Evolutionary conservation across 2,797 vertebrate genomes (phyloP).

Genomic region (Spinibarbus caldwelli): DNA sequence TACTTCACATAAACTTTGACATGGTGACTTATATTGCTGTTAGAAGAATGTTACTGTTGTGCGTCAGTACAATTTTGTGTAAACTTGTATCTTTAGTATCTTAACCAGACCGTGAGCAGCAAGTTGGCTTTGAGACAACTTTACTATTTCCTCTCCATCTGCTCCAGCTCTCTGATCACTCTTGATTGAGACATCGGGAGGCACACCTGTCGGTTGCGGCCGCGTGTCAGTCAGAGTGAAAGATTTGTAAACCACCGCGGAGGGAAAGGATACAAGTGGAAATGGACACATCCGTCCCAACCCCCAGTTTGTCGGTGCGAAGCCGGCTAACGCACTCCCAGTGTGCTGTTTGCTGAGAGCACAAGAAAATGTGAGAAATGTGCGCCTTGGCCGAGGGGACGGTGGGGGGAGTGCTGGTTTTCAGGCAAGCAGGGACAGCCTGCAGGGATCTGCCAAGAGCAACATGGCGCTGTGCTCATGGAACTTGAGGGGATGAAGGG

Average conservation of each 20-base stretch:
- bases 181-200: constrained; percentile 62
- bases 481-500: constrained; percentile 54
- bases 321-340: constrained; percentile 44
- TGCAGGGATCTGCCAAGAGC: constrained; percentile 82
- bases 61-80: constrained; percentile 23
- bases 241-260: constrained; percentile 66
- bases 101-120: constrained; percentile 33
- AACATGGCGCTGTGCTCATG: constrained; percentile 77
- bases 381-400: constrained; percentile 75
- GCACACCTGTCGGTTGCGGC: constrained; percentile 57
- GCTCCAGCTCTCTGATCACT: constrained; percentile 67
- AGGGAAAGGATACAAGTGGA: constrained; percentile 37
- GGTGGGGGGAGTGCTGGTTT: constrained; percentile 67
- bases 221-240: constrained; percentile 56
- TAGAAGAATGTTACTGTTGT: constrained; percentile 17
- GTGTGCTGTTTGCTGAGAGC: constrained; percentile 50
- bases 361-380: constrained; percentile 83
- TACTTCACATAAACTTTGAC: constrained; percentile 34
- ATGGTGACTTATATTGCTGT: constrained; percentile 35
- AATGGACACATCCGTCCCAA: constrained; percentile 30
- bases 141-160: constrained; percentile 66
- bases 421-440: constrained; percentile 81
- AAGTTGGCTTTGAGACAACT: constrained; percentile 57
- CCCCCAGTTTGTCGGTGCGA: constrained; percentile 39
- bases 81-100: constrained; percentile 35